Evolutionary conservation across 2,888 invertebrate species (phyloP).

Genomic region (Perdita meconis): DNA sequence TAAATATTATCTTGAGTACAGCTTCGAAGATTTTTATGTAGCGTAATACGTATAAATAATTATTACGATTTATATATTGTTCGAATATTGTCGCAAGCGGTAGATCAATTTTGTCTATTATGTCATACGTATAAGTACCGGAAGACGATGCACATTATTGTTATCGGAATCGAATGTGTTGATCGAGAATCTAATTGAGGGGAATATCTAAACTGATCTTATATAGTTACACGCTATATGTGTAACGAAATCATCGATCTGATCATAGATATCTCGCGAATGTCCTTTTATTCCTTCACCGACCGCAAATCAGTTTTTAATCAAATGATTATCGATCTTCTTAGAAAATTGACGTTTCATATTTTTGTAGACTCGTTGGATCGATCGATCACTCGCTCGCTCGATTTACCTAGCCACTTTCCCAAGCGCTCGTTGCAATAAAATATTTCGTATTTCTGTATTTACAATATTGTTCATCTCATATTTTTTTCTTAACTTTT

Average conservation of each 20-base stretch:
- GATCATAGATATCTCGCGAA: constrained; percentile 71
- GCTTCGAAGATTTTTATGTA: constrained; percentile 71
- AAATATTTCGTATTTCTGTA: constrained; percentile 69
- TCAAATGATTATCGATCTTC: constrained; percentile 78
- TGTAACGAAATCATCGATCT: constrained; percentile 58
- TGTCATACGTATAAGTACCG: constrained; percentile 26
- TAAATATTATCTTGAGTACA: constrained; percentile 69
- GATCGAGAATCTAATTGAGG: constrained; percentile 5
- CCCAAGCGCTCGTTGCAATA: constrained; percentile 71
- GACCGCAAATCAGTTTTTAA: too few relatives aligned
- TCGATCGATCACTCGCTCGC: constrained; percentile 52
- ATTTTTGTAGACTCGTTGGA: constrained; percentile 66
- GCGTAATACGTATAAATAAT: constrained; percentile 65
- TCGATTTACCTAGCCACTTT: constrained; percentile 47
- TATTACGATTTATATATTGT: constrained; percentile 75
- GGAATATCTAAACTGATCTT: constrained; percentile 3
- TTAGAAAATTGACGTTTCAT: constrained; percentile 60
- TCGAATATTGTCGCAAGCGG: neutral
- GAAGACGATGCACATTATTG: constrained; percentile 51
- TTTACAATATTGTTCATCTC: constrained; percentile 67
- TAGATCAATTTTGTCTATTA: neutral
- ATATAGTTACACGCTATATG: neutral
- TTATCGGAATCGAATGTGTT: constrained; percentile 5
- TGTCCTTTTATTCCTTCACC: too few relatives aligned
- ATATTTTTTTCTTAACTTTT: constrained; percentile 5